Evolutionary conservation across 2,797 vertebrate species (phyloP).

Genomic region (Echeneis naucrates): DNA sequence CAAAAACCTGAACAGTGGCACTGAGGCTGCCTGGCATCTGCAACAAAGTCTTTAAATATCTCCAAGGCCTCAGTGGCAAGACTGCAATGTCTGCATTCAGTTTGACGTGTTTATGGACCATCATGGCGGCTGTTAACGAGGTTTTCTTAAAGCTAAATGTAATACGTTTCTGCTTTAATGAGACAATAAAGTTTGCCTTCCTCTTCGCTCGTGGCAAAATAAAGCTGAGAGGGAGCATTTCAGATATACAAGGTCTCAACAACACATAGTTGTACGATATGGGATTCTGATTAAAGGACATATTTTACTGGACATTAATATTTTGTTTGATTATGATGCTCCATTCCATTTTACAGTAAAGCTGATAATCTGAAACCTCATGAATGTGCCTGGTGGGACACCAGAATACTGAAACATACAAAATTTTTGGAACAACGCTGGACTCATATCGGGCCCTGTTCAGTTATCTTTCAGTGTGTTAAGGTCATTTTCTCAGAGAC

Average conservation of each 20-base stretch:
- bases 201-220: neutral
- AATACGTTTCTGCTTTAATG: neutral
- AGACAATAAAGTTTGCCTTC: neutral
- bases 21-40: neutral
- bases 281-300: too few species aligned
- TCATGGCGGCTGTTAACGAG: neutral
- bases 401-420: too few species aligned
- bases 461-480: neutral
- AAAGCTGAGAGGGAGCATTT: neutral
- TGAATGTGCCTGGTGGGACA: too few species aligned
- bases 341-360: too few species aligned
- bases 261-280: too few species aligned
- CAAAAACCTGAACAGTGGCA: neutral
- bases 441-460: too few species aligned
- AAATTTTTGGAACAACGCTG: too few species aligned
- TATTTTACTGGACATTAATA: too few species aligned
- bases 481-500: neutral
- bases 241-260: neutral
- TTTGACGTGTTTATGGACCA: neutral
- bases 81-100: slow-evolving; percentile 14
- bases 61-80: neutral
- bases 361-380: too few species aligned
- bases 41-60: slow-evolving; percentile 1
- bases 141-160: neutral
- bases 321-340: too few species aligned